Evolutionary conservation across 2,888 invertebrate species (phyloP).

Genomic region (Sthenelais limicola): DNA sequence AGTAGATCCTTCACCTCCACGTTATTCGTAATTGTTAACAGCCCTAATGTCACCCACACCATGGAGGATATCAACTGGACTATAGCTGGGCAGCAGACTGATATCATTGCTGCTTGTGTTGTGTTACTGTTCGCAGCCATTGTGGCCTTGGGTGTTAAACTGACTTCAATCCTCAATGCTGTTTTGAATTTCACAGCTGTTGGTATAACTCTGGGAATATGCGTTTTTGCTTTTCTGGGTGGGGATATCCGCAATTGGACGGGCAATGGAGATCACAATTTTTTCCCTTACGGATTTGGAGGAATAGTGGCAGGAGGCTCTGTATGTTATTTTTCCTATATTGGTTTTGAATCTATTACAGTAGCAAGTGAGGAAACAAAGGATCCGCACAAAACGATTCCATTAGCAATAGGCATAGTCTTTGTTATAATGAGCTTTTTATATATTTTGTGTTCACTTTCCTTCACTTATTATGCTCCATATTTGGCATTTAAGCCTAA

Average conservation of each 20-base stretch:
- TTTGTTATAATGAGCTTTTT: background rate
- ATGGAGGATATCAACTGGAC: background rate
- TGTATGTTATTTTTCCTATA: slow-evolving; percentile 17
- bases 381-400: slow-evolving; percentile 8
- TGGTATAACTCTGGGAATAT: background rate
- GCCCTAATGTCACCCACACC: background rate
- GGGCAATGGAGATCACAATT: background rate
- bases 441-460: background rate
- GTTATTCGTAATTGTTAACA: background rate
- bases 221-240: background rate
- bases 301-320: background rate
- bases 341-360: slow-evolving; percentile 15
- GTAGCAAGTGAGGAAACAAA: slow-evolving; percentile 10
- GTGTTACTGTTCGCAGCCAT: background rate
- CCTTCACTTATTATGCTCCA: slow-evolving; percentile 6
- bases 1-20: slow-evolving; percentile 14
- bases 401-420: background rate
- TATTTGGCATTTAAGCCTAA: background rate
- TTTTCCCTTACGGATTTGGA: slow-evolving; percentile 1
- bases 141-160: slow-evolving; percentile 7
- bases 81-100: background rate
- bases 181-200: background rate
- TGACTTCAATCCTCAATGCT: slow-evolving; percentile 2
- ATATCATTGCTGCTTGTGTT: background rate
- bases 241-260: background rate